phyloP scores from a whole-genome alignment of 1,140 invertebrate genomes.

The Kradibia gibbosae region DNA sequence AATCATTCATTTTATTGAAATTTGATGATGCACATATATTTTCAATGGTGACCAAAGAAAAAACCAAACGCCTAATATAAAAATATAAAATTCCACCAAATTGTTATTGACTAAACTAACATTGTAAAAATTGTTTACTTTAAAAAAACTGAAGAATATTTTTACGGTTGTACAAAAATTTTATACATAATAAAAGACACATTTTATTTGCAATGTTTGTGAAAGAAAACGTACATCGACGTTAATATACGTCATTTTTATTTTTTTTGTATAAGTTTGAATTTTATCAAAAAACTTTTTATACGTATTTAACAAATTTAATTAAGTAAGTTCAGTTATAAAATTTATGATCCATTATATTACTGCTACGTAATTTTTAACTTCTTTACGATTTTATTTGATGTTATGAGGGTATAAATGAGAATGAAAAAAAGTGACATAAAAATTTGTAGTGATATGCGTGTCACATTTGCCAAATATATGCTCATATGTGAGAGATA shows the following conservation, averaged over 20 bases:
- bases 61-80: no score
- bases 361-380: neutral
- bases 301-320: slow-evolving; percentile 14
- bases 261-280: slow-evolving; percentile 22
- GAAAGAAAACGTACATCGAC: slow-evolving; percentile 12
- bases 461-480: neutral
- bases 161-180: slow-evolving; percentile 30
- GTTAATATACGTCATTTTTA: slow-evolving; percentile 10
- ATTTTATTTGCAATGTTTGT: slow-evolving; percentile 13
- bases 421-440: neutral
- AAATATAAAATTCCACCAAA: no score
- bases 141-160: slow-evolving; percentile 18
- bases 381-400: neutral
- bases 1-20: no score
- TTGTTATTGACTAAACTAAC: no score
- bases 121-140: no score
- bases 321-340: slow-evolving; percentile 22
- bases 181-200: slow-evolving; percentile 22
- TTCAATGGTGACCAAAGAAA: no score
- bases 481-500: no score
- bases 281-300: neutral
- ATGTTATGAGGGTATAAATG: neutral
- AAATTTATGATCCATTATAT: slow-evolving; percentile 16
- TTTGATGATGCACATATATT: no score
- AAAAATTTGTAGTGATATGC: slow-evolving; percentile 1